Base-by-base conservation (phyloP, 2,888 invertebrate species). In the Trichopria drosophilae region DNA sequence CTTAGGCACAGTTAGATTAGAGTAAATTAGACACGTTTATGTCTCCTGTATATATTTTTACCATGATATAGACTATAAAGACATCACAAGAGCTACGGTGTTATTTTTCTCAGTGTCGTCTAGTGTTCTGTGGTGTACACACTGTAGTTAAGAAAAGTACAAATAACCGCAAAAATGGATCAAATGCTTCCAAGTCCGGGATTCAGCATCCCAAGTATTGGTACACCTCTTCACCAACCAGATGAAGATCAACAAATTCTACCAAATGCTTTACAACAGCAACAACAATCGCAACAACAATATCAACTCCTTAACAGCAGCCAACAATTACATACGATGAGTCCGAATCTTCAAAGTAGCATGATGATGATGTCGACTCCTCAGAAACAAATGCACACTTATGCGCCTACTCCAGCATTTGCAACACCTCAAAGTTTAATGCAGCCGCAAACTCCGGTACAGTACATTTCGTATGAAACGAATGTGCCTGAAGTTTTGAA, bases 201-300 rank as follows among this genome's bases (percentile, higher is more conserved):
- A 57, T 88, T 86, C 68, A 90, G 89, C 64, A 91, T 93, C 75
- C 92, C 92, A 57, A 92, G 91, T 67, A 90, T 93, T 72, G 92
- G 90, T 46, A 93, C 93, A 5, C 93, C 93, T 2, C 74, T 92
- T 12, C 92, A 93, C 79, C 92, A 92, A 67, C 90, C 90, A 15
- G 92, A 93, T 72, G 91, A 93, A 70, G 93, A 93, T 74, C 92
- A 93, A 73, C 87, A 90, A 73, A 93, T 93, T 64, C 80, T 92
- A 40, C 89, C 91, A 39, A 88, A 88, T 81, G 89, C 90, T 1
- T 79, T 90, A 62, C 85, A 85, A 63, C 88, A 89, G 66, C 90
- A 89, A 61, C 79, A 75, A 44, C 77, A 77, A 47, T 72, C 72
- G 20, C 72, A 71, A 24, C 76, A 74, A 43, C 82, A 84, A 62